phyloP scores from a whole-genome alignment of 2,113 vertebrate species.

The Vulpes ferrilata region DNA sequence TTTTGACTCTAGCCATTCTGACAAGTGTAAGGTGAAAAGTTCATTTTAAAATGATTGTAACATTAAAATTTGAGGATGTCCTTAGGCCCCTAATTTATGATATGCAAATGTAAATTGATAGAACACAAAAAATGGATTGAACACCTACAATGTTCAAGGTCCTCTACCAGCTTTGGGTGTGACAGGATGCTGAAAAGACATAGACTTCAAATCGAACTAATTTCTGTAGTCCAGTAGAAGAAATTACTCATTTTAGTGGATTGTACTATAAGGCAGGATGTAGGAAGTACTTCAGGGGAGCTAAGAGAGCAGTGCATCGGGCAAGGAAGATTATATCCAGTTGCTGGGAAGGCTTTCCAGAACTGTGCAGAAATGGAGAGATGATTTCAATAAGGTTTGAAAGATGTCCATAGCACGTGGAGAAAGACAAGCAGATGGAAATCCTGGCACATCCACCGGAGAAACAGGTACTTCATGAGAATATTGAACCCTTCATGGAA shows the following conservation, averaged over 20 bases:
- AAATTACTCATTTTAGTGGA: not conserved
- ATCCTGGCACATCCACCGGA: not conserved
- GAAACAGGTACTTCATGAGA: not conserved
- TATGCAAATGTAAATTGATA: not conserved
- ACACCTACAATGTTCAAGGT: not conserved
- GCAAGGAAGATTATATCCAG: not conserved
- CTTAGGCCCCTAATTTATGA: not conserved
- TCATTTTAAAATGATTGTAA: not conserved
- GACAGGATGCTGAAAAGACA: not conserved
- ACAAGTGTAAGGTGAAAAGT: not conserved
- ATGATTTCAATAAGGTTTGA: not conserved
- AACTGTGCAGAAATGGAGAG: not conserved
- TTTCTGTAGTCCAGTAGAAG: not conserved
- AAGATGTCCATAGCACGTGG: not conserved
- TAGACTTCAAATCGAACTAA: not conserved
- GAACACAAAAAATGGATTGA: not conserved
- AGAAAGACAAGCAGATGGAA: not conserved
- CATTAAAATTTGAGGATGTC: not conserved
- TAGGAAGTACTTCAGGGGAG: not conserved
- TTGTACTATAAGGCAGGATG: not conserved
- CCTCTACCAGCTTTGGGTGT: not conserved
- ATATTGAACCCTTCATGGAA: not conserved
- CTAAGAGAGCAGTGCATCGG: not conserved
- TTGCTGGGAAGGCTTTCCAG: not conserved
- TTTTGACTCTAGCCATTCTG: not conserved